Evolutionary conservation across 2,113 vertebrate species (phyloP).

Genomic region (Hippoglossus stenolepis): DNA sequence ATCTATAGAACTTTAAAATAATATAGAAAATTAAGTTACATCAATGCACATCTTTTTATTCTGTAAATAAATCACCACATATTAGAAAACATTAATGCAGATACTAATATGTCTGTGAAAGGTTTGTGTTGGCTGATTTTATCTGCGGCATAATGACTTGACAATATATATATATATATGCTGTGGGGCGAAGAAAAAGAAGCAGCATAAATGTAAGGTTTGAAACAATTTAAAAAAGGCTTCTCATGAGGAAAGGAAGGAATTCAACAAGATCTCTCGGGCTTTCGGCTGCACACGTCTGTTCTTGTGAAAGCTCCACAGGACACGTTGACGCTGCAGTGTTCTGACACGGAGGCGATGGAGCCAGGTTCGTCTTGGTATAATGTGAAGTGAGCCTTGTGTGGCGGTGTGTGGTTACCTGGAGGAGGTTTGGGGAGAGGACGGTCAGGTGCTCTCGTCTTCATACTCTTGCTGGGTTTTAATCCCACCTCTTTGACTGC

Average conservation of each 20-base stretch:
- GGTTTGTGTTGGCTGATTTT: no score
- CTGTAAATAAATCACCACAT: no score
- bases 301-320: neutral
- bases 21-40: no score
- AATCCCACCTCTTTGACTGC: conserved; percentile 74
- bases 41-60: no score
- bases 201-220: neutral
- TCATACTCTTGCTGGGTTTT: conserved; percentile 82
- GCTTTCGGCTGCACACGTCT: neutral
- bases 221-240: neutral
- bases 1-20: no score
- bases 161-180: neutral
- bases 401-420: conserved; percentile 70
- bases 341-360: neutral
- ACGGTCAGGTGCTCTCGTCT: conserved; percentile 58
- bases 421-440: conserved; percentile 64
- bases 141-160: neutral
- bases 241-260: neutral
- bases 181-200: no score
- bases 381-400: neutral
- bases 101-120: no score
- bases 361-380: no score
- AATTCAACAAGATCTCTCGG: neutral
- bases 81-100: no score
- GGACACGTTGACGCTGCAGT: neutral